A percentile compares a stretch with the other conserved stretches of the same genome.
These are phyloP conservation scores for Panthera uncia DNA, from an alignment of 2,113 vertebrate genomes.

Conservation along the genomic window DNA sequence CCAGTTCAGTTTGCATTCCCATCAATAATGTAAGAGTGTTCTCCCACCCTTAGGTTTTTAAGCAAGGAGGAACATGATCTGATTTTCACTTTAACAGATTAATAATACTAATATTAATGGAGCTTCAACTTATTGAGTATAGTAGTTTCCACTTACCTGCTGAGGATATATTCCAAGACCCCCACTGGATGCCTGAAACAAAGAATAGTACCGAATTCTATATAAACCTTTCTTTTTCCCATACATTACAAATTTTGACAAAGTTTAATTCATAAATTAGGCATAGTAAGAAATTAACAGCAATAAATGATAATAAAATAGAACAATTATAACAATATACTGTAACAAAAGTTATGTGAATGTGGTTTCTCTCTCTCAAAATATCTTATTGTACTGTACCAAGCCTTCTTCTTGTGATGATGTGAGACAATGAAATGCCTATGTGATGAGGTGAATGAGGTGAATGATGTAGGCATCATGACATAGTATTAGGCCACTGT, in stretches of 20 bases:
- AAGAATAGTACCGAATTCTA: background rate
- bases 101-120: background rate
- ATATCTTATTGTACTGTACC: background rate
- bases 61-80: background rate
- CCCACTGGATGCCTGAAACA: too few species aligned
- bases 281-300: background rate
- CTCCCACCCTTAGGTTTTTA: background rate
- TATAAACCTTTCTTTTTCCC: background rate
- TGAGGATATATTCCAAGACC: background rate
- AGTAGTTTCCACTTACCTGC: background rate
- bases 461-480: background rate
- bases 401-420: background rate
- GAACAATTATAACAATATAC: background rate
- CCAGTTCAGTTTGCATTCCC: too few species aligned
- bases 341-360: background rate
- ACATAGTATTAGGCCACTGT: background rate
- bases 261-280: background rate
- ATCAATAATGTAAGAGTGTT: too few species aligned
- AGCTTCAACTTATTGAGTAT: background rate
- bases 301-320: background rate
- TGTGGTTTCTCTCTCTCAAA: background rate
- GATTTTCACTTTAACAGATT: background rate
- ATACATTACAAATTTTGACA: background rate
- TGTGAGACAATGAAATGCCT: background rate
- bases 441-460: background rate